Evolutionary conservation across 2,113 vertebrate genomes (phyloP), one percentile per base, ranked within the genome.

Genomic region (Cygnus buccinator): DNA sequence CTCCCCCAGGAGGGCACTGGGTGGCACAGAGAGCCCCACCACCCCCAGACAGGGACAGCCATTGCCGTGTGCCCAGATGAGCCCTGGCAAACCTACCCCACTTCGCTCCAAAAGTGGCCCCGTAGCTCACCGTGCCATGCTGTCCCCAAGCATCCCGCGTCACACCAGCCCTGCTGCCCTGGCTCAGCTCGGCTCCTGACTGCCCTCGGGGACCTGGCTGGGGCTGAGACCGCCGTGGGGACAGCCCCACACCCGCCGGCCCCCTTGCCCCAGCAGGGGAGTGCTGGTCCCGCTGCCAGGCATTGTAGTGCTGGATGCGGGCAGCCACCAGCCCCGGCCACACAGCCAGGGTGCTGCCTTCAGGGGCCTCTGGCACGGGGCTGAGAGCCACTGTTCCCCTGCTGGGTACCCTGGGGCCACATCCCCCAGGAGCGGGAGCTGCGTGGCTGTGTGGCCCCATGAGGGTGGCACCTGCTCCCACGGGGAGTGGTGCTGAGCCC

Each of bases 241-340:
- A 13, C 1, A 18, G 10, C 6, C 43, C 67, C 9, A 23, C 44
- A 59, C 59, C 31, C 0, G 0, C 41, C 11, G 57, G 23, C 9
- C 23, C 25, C 33, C 31, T 8, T 1, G 22, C 20, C 17, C 17
- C 6, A 1, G 43, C 4, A 0, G 37, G 17, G 13, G 43, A 10
- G 3, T 55, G 75, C 43, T 3, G 17, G 13, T 76, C 41, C 21
- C 0, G 1, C 71, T 94, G 66, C 80, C 82, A 76, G 37, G 91
- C n/a, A 31, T 95, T 31, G 1, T 94, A 97, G 4, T 93, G 61
- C 91, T 81, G 96, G 46, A 98, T n/a, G 10, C 96, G 95, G 59
- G 93, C 0, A 0, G 97, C 96, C 70, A 97, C 96, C 20, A 97
- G 63, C 20, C 97, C 97, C 0, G 94, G 93, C 31, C 91, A 86